Evolutionary conservation across 1,140 invertebrate species (phyloP), one percentile per base, ranked within the genome.

Genomic region (Gryllus bimaculatus): DNA sequence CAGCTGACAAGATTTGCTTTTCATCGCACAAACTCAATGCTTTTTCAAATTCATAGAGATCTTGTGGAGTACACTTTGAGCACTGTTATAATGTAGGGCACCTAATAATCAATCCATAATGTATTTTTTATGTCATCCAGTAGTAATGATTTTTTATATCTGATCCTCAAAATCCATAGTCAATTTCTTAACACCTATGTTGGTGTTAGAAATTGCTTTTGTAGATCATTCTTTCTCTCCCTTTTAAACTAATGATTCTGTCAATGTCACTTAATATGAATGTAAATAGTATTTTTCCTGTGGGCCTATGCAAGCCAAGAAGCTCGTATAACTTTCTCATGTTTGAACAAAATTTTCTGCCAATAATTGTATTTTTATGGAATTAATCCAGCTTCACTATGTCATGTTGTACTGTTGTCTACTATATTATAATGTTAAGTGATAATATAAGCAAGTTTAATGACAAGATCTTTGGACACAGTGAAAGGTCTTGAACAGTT

Each of bases 311-410:
- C 20, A 78, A 78, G 48, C 54, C 47, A 13, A 74, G 47, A 26
- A 79, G 74, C 49, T 79, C 79, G 18, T 75, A 7, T 8, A 74
- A 74, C 47, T 78, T 76, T 78, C 20, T 47, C 20, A 78, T 47
- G 77, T 80, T 49, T 78, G 49, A 76, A 66, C 10, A 66, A 78
- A 78, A 78, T 20, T 76, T 48, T 80, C 78, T 78, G 80, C 80
- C 80, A 80, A 79, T 79, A 77, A 79, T 76, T 80, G 80, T 80
- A 80, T 80, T 80, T 80, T 80, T 79, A 79, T 77, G 48, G 79
- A 77, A 79, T 79, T 79, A 15, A 79, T 79, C 73, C 26, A 76
- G 76, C 76, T 79, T 77, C n/a, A 73, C 76, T 76, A 79, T 79
- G 78, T 79, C 47, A 75, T 79, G 78, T 79, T 79, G 78, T 79